A percentile compares a stretch with the other conserved stretches of the same genome.
Conservation (phyloP, 2,888 invertebrate genomes). For the Hyppa rectilinea region DNA sequence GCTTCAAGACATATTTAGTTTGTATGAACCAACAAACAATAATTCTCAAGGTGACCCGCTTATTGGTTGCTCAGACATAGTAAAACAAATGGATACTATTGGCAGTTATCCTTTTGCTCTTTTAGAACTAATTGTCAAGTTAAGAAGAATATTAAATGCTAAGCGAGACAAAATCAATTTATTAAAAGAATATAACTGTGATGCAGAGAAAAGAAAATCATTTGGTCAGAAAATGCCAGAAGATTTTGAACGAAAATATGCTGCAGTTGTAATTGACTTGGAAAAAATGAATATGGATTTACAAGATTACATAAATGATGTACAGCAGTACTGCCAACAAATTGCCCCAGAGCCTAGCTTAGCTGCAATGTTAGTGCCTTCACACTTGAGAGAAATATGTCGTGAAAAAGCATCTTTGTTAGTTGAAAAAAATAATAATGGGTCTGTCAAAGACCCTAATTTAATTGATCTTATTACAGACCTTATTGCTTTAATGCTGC, state of each 20-base stretch:
- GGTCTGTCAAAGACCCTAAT: slow-evolving; percentile 91
- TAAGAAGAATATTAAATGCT: slow-evolving; percentile 95
- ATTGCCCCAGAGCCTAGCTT: slow-evolving; percentile 96
- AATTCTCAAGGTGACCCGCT: slow-evolving; percentile 93
- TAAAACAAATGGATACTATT: slow-evolving; percentile 89
- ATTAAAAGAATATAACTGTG: slow-evolving; percentile 96
- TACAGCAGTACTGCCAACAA: slow-evolving; percentile 96
- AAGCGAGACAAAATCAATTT: slow-evolving; percentile 95
- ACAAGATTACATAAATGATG: slow-evolving; percentile 95
- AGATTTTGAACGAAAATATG: slow-evolving; percentile 98
- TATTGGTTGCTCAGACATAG: slow-evolving; percentile 89
- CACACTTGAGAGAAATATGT: slow-evolving; percentile 96
- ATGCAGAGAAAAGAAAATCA: slow-evolving; percentile 96
- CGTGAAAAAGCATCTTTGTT: slow-evolving; percentile 95
- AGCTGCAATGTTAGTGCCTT: slow-evolving; percentile 96
- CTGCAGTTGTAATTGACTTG: slow-evolving; percentile 96
- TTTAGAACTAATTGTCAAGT: slow-evolving; percentile 96
- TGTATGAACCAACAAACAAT: slow-evolving; percentile 83
- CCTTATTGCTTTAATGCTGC: slow-evolving; percentile 96
- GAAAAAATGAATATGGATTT: slow-evolving; percentile 97
- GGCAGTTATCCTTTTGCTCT: slow-evolving; percentile 96
- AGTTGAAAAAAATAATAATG: slow-evolving; percentile 93
- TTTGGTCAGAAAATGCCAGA: slow-evolving; percentile 94
- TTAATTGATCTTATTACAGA: slow-evolving; percentile 96
- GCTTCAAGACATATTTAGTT: slow-evolving; percentile 89